Evolutionary conservation across 2,888 invertebrate genomes (phyloP).

Genomic region (Oligia latruncula): DNA sequence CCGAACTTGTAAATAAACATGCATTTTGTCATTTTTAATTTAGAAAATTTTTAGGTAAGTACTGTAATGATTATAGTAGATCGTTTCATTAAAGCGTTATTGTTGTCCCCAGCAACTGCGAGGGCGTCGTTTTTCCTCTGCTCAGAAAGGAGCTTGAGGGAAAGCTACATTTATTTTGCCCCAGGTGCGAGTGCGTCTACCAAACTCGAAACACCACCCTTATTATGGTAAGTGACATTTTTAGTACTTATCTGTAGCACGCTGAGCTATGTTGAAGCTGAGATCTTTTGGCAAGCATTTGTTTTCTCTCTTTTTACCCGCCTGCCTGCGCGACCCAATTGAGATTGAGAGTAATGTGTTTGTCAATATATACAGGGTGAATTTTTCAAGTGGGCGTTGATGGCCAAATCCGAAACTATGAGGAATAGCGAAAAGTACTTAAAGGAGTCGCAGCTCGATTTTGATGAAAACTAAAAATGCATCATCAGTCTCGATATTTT

Average conservation of each 20-base stretch:
- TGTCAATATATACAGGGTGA: too few species aligned
- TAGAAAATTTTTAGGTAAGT: background rate
- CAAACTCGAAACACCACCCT: conserved; percentile 97
- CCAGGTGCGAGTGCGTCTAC: conserved; percentile 97
- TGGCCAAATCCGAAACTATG: too few species aligned
- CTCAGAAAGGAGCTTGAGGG: conserved; percentile 92
- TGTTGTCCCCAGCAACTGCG: conserved; percentile 92
- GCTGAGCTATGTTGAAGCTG: background rate
- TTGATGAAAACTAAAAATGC: too few species aligned
- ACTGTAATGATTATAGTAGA: background rate
- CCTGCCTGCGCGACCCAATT: background rate
- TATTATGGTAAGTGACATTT: conserved; percentile 92
- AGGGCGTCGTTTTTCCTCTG: conserved; percentile 92
- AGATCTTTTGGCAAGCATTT: background rate
- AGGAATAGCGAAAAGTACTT: too few species aligned
- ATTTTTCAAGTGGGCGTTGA: too few species aligned
- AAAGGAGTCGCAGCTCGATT: too few species aligned
- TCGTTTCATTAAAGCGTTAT: conserved; percentile 48
- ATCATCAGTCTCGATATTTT: too few species aligned
- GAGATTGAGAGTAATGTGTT: background rate
- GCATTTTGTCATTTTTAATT: background rate
- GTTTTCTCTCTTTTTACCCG: background rate
- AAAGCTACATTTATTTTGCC: conserved; percentile 95
- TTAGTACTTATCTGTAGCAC: background rate
- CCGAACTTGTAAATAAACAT: background rate